Conservation (phyloP, 2,888 invertebrate genomes). For the Dynastes maya region DNA sequence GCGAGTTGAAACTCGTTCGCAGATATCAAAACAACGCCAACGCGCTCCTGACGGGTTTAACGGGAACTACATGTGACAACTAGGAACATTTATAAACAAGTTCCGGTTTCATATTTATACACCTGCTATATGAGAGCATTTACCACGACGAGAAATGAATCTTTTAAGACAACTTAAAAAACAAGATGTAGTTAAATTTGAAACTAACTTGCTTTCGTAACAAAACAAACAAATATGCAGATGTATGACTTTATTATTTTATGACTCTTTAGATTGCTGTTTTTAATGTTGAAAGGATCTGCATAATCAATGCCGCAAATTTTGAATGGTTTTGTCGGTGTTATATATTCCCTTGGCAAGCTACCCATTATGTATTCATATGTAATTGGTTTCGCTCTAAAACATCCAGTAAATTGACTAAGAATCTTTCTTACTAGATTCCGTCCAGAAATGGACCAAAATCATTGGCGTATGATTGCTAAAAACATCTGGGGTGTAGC, state of each 20-base stretch:
- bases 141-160: background rate
- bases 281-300: background rate
- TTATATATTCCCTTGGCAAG: background rate
- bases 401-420: background rate
- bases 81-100: too few relatives aligned
- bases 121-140: background rate
- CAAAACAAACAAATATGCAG: background rate
- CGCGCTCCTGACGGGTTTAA: too few relatives aligned
- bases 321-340: background rate
- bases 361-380: background rate
- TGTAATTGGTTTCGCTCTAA: background rate
- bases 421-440: background rate
- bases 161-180: conserved; percentile 3
- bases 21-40: too few relatives aligned
- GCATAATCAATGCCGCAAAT: background rate
- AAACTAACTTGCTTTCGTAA: background rate
- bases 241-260: background rate
- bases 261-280: background rate
- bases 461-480: background rate
- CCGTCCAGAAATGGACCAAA: background rate
- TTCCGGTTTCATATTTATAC: too few relatives aligned
- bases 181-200: background rate
- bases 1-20: too few relatives aligned
- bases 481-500: background rate
- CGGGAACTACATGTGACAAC: too few relatives aligned